Percentiles rank a stretch among this genome's conserved stretches.
Conservation (phyloP, 2,113 vertebrate genomes). For the Anguilla japonica region DNA sequence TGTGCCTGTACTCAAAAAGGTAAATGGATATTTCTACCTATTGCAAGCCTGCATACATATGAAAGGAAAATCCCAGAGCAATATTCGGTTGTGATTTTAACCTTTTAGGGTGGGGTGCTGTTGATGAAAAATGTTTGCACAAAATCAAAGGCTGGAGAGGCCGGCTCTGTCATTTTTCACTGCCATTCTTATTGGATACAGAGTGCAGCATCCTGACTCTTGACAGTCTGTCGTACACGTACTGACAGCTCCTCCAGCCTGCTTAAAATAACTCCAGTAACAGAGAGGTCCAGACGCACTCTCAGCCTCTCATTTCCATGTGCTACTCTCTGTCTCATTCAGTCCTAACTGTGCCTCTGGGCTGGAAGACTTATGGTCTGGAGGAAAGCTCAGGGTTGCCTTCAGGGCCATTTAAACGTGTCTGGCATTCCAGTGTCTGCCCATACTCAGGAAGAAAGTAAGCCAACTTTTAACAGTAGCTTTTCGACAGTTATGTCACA, state of each 20-base stretch:
- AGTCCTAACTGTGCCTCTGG: neutral
- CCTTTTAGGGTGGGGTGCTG: neutral
- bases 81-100: neutral
- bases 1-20: neutral
- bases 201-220: neutral
- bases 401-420: constrained; percentile 10
- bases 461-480: neutral
- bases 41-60: neutral
- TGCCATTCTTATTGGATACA: neutral
- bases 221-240: neutral
- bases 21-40: neutral
- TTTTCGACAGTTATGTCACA: neutral
- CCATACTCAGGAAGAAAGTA: neutral
- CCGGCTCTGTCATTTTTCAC: neutral
- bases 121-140: neutral
- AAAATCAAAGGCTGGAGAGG: neutral
- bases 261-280: neutral
- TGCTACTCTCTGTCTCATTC: neutral
- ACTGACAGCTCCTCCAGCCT: neutral
- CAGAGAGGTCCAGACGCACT: neutral
- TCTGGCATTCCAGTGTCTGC: constrained; percentile 18
- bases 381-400: neutral
- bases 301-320: neutral
- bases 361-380: neutral
- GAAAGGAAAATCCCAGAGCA: neutral